Base-by-base conservation (phyloP, 2,888 invertebrate species). In the Cynaeus angustus region DNA sequence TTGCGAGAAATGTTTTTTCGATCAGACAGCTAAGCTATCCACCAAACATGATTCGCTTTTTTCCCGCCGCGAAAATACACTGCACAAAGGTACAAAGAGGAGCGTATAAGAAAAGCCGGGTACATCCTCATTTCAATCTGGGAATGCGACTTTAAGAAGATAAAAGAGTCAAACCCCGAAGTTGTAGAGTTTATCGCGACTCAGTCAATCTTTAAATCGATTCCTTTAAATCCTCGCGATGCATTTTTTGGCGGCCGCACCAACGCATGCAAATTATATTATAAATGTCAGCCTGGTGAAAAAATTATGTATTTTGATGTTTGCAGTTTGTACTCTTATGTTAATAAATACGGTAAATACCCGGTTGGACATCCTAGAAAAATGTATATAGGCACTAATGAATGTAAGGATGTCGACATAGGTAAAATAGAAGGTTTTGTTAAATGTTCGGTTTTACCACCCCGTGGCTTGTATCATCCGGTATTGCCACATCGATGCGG, bases 81-180 rank as follows among this genome's bases (percentile, higher is more conserved):
- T n/a, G n/a, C n/a, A n/a, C n/a, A n/a, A n/a, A n/a, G 14, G 14
- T 14, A 13, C 3, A 48, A 48, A n/a, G 48, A 48, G n/a, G 43
- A 7, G 7, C 3, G 12, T 3, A 21, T 21, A 21, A 21, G 1
- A 21, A 1, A 4, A 4, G 4, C 21, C 1, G 21, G 43, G 7
- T 10, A 10, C 12, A 43, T 10, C 7, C 12, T 43, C 3, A 7
- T 43, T 3, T 10, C 12, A 7, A 43, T 43, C 1, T 10, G 43
- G 12, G 12, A 43, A 12, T 43, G 43, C 7, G 43, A 43, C 10
- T 43, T 43, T 7, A 43, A 13, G 7, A 43, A 43, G 12, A n/a
- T n/a, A n/a, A n/a, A n/a, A n/a, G n/a, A n/a, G n/a, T n/a, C n/a
- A n/a, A n/a, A n/a, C n/a, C n/a, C n/a, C n/a, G n/a, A n/a, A n/a